Evolutionary conservation across 2,888 invertebrate genomes (phyloP), one percentile per base, ranked within the genome.

Genomic region (Dinocampus coccinellae): DNA sequence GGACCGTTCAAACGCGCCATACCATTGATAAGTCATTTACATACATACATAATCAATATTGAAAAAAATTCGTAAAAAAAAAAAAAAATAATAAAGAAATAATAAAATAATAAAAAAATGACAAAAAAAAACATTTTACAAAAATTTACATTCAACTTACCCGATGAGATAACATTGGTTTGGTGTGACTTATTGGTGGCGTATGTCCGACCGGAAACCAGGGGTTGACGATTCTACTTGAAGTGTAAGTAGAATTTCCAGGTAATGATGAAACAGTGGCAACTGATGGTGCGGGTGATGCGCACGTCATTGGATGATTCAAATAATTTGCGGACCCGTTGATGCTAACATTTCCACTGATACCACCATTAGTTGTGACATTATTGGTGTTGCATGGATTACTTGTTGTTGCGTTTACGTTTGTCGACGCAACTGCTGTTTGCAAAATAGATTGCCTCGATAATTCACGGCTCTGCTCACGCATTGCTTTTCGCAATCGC

Each of bases 401-500:
- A 6, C 33, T 33, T 29, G 47, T 1, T 7, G 47, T 0, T 7
- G 0, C 62, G 65, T 77, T 78, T 70, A 77, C 78, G 72, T 75
- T 72, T 42, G 78, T 73, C 39, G 80, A 77, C 62, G 78, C 77
- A 66, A 84, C 82, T 75, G 84, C 81, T 69, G 77, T 82, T 72
- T 84, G 85, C 55, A 85, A 77, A 72, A 86, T 83, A 74, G 84
- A 84, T 72, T 85, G 85, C 69, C 86, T 81, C 65, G 87, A 85
- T 68, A 85, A 77, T 77, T 86, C 85, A 36, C 87, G 83, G 64
- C 79, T 85, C 73, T 87, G 87, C 79, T 90, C 90, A 76, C 90
- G 89, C 89, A 90, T 89, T 63, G 90, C 90, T 83, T 91, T 91
- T 72, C 91, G 88, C 82, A 91, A 87, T 73, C 91, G 88, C 58